phyloP scores from a whole-genome alignment of 2,113 vertebrate species.

The Pelodiscus sinensis region DNA sequence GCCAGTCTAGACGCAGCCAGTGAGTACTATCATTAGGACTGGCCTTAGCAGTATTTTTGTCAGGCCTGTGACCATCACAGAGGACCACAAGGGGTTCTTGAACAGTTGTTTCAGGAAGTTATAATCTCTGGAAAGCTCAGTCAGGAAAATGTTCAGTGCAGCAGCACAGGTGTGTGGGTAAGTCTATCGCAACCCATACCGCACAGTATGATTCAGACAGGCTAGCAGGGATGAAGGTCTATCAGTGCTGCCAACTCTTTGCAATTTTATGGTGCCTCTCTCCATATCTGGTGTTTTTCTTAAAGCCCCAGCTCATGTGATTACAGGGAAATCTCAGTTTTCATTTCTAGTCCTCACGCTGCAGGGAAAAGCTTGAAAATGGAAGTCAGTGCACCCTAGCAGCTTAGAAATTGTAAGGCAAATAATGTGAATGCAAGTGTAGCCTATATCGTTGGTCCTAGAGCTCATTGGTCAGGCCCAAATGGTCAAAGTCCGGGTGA shows the following conservation, averaged over 20 bases:
- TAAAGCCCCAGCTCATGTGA: not conserved
- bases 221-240: not conserved
- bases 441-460: accelerated
- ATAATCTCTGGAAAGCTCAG: not conserved
- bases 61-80: not conserved
- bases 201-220: not conserved
- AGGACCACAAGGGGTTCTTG: not conserved
- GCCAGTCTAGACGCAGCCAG: too few species aligned
- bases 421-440: not conserved
- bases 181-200: not conserved
- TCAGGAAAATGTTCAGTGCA: not conserved
- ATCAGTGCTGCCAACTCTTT: not conserved
- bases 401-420: not conserved
- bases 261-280: not conserved
- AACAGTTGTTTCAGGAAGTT: not conserved
- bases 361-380: not conserved
- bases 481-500: accelerated
- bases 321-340: not conserved
- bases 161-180: not conserved
- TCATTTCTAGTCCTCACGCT: not conserved
- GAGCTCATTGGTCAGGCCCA: not conserved
- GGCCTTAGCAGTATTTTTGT: not conserved
- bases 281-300: not conserved
- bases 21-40: not conserved
- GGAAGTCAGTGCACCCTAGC: not conserved